Base-by-base conservation (phyloP, 2,888 invertebrate species). In the Microplitis deprimator region DNA sequence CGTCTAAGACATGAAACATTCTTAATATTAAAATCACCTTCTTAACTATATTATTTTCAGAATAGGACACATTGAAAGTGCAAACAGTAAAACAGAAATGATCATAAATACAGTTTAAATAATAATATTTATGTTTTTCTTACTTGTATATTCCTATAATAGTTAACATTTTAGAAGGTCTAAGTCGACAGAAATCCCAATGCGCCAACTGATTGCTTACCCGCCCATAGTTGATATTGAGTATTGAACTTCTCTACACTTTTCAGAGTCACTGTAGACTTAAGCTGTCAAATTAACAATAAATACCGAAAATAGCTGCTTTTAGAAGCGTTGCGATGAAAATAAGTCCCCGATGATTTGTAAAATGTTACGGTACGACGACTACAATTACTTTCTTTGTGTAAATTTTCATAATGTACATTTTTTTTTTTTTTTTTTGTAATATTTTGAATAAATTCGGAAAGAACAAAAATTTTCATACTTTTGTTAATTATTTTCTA, bases 301-400 rank as follows among this genome's bases (percentile, higher is more conserved):
- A 86, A 87, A 85, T 79, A 81, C 83, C 84, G 75, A 86, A 87
- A 87, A 88, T 88, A 86, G 83, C 80, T 79, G 82, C 80, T 80
- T 71, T 78, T 83, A 83, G 78, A 78, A 81, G 75, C 79, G 78
- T 79, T 78, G 79, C 13, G 84, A 82, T 77, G 73, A 79, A 81
- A 83, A 83, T 81, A 70, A 78, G 76, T 82, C 83, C 80, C 83
- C 65, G 73, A 81, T 80, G 82, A 79, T 82, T 82, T 81, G 83
- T 86, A 82, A 83, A 83, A 84, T 73, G 82, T 81, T 78, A 73
- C 73, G 76, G 75, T 76, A 60, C 68, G 77, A 81, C 81, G 78
- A 81, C 79, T 79, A 75, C 72, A 59, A 41, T 29, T 62, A 59
- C 61, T 29, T 20, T 65, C 38, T 65, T 65, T 65, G 65, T 65